Base-by-base conservation (phyloP, 1,140 invertebrate genomes). In the Drosophila insularis region DNA sequence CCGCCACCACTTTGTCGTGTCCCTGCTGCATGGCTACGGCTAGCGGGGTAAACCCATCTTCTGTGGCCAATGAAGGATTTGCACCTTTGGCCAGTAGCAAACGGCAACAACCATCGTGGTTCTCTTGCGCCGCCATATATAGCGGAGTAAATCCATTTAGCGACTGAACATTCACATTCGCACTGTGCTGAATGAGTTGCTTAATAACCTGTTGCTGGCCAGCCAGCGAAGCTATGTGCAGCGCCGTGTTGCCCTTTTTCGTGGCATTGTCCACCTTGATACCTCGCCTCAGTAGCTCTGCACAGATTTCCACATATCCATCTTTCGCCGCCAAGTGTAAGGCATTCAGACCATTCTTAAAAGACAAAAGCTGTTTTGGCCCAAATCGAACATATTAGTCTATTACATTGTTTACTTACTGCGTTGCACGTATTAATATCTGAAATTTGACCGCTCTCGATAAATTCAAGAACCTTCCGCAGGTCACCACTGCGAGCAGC, bases 71-170 rank as follows among this genome's bases (percentile, higher is more conserved):
- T 35, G 96, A 97, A 92, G 99, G 98, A 93, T 98, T 99, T 40
- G 98, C 99, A 40, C 97, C 97, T 93, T 98, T 98, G 37, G 95
- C 94, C 39, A 99, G 93, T 40, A 99, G 94, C 92, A 97, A 98
- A 85, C 96, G 96, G 65, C 99, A 98, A 79, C 99, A 98, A 7
- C 95, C 95, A 73, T 98, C 97, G 92, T 99, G 98, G 90, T 99
- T 99, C 93, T 99, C 99, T 92, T 99, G 99, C 4, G 98, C 98
- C 13, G 98, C 98, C 98, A 99, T 99, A 91, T 99, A 99, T 4
- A 99, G 93, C 0, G 99, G 98, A 0, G 98, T 99, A 93, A 99
- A 99, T 37, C 99, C 99, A 93, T 98, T 99, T 91, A 98, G 95
- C 13, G 97, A 98, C 92, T 99, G 98, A 54, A 98, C 97, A 93